These are phyloP conservation scores for Rhynchomys soricoides DNA, from an alignment of 2,113 vertebrate genomes.

Conservation along the genomic window DNA sequence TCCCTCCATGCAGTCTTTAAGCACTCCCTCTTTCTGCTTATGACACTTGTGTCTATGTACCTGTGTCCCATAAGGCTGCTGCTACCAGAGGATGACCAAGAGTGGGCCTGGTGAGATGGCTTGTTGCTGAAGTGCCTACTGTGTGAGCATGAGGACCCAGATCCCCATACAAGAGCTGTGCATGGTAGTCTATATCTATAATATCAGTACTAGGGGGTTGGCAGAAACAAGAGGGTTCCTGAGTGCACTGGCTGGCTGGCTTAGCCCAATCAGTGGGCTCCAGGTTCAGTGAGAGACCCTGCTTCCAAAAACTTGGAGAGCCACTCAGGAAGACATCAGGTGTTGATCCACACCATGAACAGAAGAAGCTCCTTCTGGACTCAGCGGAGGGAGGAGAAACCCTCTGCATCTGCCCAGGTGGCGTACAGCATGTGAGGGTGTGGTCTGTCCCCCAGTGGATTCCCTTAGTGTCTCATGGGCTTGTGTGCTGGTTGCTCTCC, in stretches of 20 bases:
- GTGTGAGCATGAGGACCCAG: neutral
- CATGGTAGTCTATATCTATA: neutral
- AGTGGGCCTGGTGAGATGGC: neutral
- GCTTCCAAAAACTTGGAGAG: neutral
- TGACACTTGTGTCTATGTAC: neutral
- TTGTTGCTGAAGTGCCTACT: neutral
- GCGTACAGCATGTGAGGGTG: neutral
- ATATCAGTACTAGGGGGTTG: neutral
- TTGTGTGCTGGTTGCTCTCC: neutral
- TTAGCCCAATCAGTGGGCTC: neutral
- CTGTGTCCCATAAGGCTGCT: neutral
- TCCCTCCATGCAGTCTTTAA: neutral
- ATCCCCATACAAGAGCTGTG: neutral
- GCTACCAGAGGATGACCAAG: neutral
- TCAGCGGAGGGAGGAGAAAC: neutral
- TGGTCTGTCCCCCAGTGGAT: neutral
- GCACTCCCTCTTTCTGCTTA: neutral
- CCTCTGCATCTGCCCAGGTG: neutral
- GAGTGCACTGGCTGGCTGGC: neutral
- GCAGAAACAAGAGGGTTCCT: neutral
- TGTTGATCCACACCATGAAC: too few species aligned
- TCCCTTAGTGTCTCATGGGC: neutral
- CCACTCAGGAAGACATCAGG: neutral
- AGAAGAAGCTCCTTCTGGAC: neutral
- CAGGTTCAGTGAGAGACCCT: neutral